These are phyloP conservation scores for Andrena camellia DNA, from an alignment of 2,888 invertebrate genomes.

Conservation along the genomic window DNA sequence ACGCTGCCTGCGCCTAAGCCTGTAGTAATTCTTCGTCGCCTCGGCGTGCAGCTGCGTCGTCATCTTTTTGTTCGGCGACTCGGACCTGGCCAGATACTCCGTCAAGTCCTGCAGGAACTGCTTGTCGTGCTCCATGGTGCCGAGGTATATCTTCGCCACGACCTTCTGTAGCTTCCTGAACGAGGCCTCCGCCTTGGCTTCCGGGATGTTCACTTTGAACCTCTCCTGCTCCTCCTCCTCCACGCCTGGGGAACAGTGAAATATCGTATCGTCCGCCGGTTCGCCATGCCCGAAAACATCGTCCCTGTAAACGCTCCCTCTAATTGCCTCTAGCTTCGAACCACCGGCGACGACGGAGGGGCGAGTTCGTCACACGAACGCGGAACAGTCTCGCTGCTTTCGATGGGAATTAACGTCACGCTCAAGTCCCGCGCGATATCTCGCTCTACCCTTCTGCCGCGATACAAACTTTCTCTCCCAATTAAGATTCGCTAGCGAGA, in stretches of 20 bases:
- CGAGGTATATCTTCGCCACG: constrained; percentile 85
- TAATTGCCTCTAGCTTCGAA: no score
- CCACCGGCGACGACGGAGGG: no score
- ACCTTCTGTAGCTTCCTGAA: constrained; percentile 69
- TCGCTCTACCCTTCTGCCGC: no score
- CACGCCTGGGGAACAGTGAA: constrained; percentile 70
- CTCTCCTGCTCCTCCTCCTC: constrained; percentile 77
- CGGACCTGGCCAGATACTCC: constrained; percentile 74
- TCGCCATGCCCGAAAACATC: background rate
- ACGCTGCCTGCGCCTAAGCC: constrained; percentile 83
- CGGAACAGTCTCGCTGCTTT: no score
- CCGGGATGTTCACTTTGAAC: constrained; percentile 77
- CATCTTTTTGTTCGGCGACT: constrained; percentile 83
- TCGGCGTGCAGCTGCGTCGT: constrained; percentile 77
- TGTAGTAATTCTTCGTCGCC: constrained; percentile 79
- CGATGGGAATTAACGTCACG: no score
- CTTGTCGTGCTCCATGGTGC: constrained; percentile 84
- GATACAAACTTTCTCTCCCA: no score
- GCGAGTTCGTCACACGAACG: no score
- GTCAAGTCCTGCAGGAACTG: constrained; percentile 82
- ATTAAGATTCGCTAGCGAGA: no score
- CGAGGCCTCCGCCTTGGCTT: constrained; percentile 54
- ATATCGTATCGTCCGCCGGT: background rate
- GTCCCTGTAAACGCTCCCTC: no score
- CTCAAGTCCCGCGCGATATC: no score